Evolutionary conservation across 2,888 invertebrate genomes (phyloP), one percentile per base, ranked within the genome.

Genomic region (Scaptomyza cyrtandrae): DNA sequence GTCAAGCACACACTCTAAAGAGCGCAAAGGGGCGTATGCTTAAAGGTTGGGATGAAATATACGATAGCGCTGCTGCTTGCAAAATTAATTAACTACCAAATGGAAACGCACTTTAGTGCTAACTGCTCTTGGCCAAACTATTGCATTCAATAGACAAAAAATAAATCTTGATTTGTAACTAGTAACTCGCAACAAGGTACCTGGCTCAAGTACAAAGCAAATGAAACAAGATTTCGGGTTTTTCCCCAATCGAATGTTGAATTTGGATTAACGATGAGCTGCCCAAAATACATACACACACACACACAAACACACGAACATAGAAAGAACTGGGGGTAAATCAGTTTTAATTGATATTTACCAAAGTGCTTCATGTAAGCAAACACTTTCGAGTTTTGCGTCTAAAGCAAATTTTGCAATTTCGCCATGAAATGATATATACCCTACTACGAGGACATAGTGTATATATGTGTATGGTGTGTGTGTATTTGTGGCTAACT

Each of bases 301-400:
- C 49, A 24, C 24, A 24, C 4, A 24, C 24, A 4, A 24, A 3
- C 24, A 24, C 24, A 24, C 24, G 24, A 2, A 24, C 44, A 27
- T 16, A 50, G 59, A n/a, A 2, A 27, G 24, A 49, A 57, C 67
- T 65, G 54, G 41, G 73, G 60, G 85, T 75, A 80, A 88, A 86
- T 75, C 85, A 80, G 85, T 85, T 85, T 85, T 85, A 85, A 85
- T 85, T 85, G 85, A 85, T 85, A 85, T 85, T 85, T 85, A 74
- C 85, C 86, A 86, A 85, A 88, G 85, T 85, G 65, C 85, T 75
- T 78, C 67, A 75, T 86, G 84, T 78, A 78, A 74, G 83, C 80
- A 84, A 84, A 87, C 84, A 86, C 84, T 86, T 82, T 80, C 35
- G 68, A 67, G 77, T 75, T 83, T 77, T 74, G 80, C 82, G 73